These are phyloP conservation scores for Porphyrio hochstetteri DNA, from an alignment of 2,113 vertebrate genomes.

Conservation along the genomic window DNA sequence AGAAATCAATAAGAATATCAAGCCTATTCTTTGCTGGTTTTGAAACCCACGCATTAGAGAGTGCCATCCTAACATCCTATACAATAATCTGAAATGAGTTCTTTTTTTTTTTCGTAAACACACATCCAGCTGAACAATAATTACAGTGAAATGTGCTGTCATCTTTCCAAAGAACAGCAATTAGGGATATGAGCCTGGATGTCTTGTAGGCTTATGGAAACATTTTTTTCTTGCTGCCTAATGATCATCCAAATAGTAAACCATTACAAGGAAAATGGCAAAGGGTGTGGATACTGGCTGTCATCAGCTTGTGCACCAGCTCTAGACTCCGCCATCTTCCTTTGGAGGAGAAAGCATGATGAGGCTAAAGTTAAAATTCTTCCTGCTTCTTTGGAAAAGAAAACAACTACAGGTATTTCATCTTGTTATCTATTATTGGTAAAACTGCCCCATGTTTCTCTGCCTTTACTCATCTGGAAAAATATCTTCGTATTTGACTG, in stretches of 20 bases:
- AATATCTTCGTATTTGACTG: not conserved
- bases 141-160: slow-evolving; percentile 50
- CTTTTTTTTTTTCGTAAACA: slow-evolving; percentile 39
- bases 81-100: slow-evolving; percentile 17
- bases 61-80: not conserved
- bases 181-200: slow-evolving; percentile 38
- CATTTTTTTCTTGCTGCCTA: slow-evolving; percentile 35
- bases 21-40: slow-evolving; percentile 9
- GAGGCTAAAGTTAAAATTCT: not conserved
- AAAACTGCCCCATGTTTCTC: not conserved
- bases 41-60: not conserved
- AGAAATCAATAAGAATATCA: not conserved
- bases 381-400: not conserved
- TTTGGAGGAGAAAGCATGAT: not conserved
- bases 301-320: not conserved
- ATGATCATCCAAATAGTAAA: slow-evolving; percentile 43
- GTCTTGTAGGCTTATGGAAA: slow-evolving; percentile 45
- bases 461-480: not conserved
- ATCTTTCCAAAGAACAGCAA: slow-evolving; percentile 45
- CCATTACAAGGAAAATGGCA: slow-evolving; percentile 37
- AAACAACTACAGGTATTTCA: not conserved
- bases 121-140: slow-evolving; percentile 39
- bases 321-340: not conserved
- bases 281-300: slow-evolving; percentile 10
- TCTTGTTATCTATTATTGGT: not conserved